Base-by-base conservation (phyloP, 2,113 vertebrate genomes). In the Cavia aperea region DNA sequence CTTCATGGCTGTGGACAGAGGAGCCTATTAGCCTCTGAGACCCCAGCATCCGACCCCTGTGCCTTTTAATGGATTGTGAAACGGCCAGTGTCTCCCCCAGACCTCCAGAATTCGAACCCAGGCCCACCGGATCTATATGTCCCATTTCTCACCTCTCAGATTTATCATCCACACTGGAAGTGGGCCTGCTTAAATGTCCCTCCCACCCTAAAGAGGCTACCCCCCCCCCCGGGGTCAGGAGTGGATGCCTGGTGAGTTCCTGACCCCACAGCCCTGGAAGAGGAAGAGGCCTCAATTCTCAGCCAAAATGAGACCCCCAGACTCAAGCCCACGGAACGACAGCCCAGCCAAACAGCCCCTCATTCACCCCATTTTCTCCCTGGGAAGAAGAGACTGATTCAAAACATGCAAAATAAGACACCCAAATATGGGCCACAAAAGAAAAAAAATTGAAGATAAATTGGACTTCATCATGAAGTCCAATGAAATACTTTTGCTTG, bases 1-100 rank as follows among this genome's bases (percentile, higher is more conserved):
- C 96, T 99, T 99, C 99, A 99, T 99, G 97, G 99, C 99, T 99
- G 97, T 0, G 83, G 94, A 94, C 70, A 86, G 46, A 89, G 7
- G 21, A 73, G 21, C 0, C 0, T 0, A 31, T 97, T 5, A 96
- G 91, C 7, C 43, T 54, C 86, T 0, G 1, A n/a, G 56, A 16
- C 54, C 75, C 54, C 21, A 31, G 54, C 60, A n/a, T 65, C 62
- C 24, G 46, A 15, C 75, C 58, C 49, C 26, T 3, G 86, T 1
- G 56, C 54, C 70, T 54, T 43, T 49, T 23, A 26, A 12, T 49
- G 9, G 58, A 24, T 0, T 65, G 36, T 51, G 39, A 60, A 62
- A 15, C 1, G 0, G 0, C 24, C 13, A 1, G 26, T 1, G 23
- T 88, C 43, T 89, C 65, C 68, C 46, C 36, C 18, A 8, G 24